Evolutionary conservation across 2,113 vertebrate species (phyloP), one percentile per base, ranked within the genome.

Genomic region (Gobiocypris rarus): DNA sequence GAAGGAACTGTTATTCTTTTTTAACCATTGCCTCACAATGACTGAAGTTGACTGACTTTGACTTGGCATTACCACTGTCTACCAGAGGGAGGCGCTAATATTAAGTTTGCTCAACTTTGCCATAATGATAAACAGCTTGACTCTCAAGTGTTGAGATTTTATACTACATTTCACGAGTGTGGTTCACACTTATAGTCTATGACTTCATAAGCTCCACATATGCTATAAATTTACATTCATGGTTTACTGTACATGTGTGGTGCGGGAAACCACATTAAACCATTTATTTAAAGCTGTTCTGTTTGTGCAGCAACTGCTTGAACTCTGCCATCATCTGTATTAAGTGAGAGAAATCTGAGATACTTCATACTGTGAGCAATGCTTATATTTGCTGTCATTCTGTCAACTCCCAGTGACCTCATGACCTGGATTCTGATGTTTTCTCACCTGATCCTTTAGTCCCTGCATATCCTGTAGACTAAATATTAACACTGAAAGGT

Each of bases 71-170:
- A 81, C 81, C 52, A 10, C n/a, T 17, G 7, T 31, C 61, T 67
- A 14, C 76, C 89, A 86, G 69, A 43, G 67, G 83, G 83, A 58
- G 86, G 58, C 84, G 84, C 48, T 71, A 83, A 67, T 67, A 48
- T 76, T 24, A 71, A 50, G 2, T 24, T 19, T 76, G 17, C 28
- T 38, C 31, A n/a, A 5, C 50, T 38, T 38, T 56, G 50, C 1
- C 9, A 75, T 34, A 6, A 1, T 14, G 3, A 31, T 54, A 34
- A 52, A 34, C 50, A 54, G 15, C 74, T 34, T 3, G 10, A 38
- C 17, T 34, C 48, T 31, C 28, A 38, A 26, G 28, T 22, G 1
- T 54, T 56, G 34, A 13, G 17, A 19, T 78, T 78, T 17, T 24
- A 61, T 61, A 26, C 17, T 0, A 45, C 4, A 43, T 61, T 78